Evolutionary conservation across 2,797 vertebrate genomes (phyloP).

Genomic region (Sciaenops ocellatus): DNA sequence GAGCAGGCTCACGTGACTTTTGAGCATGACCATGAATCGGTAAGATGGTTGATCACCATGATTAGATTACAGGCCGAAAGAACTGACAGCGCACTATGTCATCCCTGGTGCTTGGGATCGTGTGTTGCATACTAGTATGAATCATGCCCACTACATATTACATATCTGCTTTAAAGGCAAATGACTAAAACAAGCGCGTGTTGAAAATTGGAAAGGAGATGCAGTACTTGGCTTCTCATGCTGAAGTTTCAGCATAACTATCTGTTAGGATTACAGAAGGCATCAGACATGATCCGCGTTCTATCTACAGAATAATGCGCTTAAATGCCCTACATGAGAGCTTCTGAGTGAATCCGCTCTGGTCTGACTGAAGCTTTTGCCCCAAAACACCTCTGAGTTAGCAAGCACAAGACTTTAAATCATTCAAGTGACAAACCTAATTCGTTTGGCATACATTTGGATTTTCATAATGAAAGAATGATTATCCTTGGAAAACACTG

Average conservation of each 20-base stretch:
- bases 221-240: not conserved
- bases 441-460: conserved; percentile 17
- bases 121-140: not conserved
- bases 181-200: not conserved
- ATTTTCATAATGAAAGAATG: conserved; percentile 26
- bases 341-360: conserved; percentile 10
- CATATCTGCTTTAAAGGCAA: conserved; percentile 23
- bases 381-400: conserved; percentile 10
- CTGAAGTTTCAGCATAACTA: conserved; percentile 3
- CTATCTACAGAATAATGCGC: not conserved
- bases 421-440: conserved; percentile 2
- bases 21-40: conserved; percentile 39
- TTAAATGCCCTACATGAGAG: conserved; percentile 3
- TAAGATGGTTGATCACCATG: conserved; percentile 5
- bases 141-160: conserved; percentile 5
- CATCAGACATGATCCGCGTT: conserved; percentile 5
- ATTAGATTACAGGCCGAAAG: conserved; percentile 42
- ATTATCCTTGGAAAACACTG: conserved; percentile 18
- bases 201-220: not conserved
- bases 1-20: not conserved
- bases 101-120: conserved; percentile 20
- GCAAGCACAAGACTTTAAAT: conserved; percentile 15
- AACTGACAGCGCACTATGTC: conserved; percentile 14
- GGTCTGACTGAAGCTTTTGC: not conserved
- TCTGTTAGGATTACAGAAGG: conserved; percentile 42